Percentiles rank a stretch among this genome's conserved stretches.
phyloP scores from a whole-genome alignment of 2,888 invertebrate species.

The Cosmia pyralina region DNA sequence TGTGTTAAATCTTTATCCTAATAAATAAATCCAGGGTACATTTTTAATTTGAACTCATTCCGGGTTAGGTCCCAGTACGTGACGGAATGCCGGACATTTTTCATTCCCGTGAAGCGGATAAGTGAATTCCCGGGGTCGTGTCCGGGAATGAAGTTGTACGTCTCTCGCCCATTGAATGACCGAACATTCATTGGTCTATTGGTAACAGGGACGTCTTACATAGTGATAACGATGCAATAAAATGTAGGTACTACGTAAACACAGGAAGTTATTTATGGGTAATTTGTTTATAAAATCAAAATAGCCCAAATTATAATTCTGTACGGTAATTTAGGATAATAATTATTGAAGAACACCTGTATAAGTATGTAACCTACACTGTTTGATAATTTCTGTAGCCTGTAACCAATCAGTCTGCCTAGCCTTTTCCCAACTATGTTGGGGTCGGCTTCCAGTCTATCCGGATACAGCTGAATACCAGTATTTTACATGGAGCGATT shows the following conservation, averaged over 20 bases:
- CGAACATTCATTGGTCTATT: slow-evolving; percentile 37
- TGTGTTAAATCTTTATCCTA: neutral
- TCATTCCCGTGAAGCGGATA: slow-evolving; percentile 46
- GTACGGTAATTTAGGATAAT: neutral
- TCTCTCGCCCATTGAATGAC: slow-evolving; percentile 10
- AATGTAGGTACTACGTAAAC: slow-evolving; percentile 13
- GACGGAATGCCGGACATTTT: slow-evolving; percentile 45
- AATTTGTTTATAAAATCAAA: slow-evolving; percentile 1
- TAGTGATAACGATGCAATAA: slow-evolving; percentile 3
- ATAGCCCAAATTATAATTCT: neutral
- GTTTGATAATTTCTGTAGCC: neutral
- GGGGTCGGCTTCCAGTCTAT: no score
- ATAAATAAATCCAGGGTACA: slow-evolving; percentile 11
- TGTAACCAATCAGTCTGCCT: neutral
- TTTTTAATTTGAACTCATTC: slow-evolving; percentile 41
- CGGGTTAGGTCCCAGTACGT: slow-evolving; percentile 12
- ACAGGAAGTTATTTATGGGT: neutral
- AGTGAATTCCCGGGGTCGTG: slow-evolving; percentile 47
- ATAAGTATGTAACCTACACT: neutral
- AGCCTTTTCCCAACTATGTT: no score
- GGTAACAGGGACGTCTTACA: neutral
- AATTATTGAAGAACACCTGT: neutral
- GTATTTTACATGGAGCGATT: no score
- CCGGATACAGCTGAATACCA: no score
- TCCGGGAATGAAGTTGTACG: slow-evolving; percentile 48